Percentiles rank a stretch among this genome's conserved stretches.
Evolutionary conservation across 2,888 invertebrate genomes (phyloP).

Genomic region (Protonemura montana): DNA sequence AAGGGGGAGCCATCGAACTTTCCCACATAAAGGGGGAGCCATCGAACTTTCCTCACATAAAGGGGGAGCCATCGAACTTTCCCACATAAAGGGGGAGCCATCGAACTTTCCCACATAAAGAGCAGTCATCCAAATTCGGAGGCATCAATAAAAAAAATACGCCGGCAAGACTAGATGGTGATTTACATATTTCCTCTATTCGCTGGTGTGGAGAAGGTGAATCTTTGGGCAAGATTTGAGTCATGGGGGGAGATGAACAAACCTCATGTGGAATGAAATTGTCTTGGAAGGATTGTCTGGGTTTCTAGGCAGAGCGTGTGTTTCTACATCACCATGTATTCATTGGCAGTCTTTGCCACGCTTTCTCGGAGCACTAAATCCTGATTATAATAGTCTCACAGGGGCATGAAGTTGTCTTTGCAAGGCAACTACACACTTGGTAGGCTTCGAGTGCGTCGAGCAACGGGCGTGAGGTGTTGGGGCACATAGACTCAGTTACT

Average conservation of each 20-base stretch:
- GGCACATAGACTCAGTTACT: background rate
- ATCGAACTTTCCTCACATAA: too few species aligned
- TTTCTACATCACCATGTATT: background rate
- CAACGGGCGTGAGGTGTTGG: background rate
- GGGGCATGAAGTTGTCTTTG: background rate
- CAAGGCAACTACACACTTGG: background rate
- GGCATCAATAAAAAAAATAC: background rate
- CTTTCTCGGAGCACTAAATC: background rate
- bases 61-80: too few species aligned
- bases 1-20: too few species aligned
- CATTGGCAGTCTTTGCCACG: background rate
- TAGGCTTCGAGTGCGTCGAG: background rate
- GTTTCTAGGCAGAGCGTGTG: background rate
- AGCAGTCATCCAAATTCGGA: too few species aligned
- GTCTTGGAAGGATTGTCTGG: too few species aligned
- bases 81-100: too few species aligned
- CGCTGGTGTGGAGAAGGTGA: background rate
- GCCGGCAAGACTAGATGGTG: background rate
- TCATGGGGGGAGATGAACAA: background rate
- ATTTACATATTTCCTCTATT: background rate
- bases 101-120: too few species aligned
- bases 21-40: too few species aligned
- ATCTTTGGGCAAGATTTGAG: background rate
- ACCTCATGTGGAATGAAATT: too few species aligned
- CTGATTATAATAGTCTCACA: background rate